These are phyloP conservation scores for Coleophora flavipennella DNA, from an alignment of 2,888 invertebrate genomes.

Conservation along the genomic window DNA sequence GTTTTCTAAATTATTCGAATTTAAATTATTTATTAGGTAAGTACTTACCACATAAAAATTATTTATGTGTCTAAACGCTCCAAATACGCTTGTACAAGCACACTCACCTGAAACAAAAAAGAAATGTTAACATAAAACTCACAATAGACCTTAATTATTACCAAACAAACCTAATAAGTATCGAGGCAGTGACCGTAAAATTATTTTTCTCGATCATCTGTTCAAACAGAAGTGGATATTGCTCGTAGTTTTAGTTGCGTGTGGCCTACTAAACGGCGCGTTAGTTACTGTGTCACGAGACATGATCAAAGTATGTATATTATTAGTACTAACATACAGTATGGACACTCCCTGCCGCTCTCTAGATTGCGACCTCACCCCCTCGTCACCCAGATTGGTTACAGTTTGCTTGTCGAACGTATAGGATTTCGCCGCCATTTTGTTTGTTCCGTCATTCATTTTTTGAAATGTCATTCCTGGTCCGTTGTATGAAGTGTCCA, in stretches of 20 bases:
- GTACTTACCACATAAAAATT: slow-evolving; percentile 4
- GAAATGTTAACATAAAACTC: slow-evolving; percentile 19
- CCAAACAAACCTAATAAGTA: slow-evolving; percentile 26
- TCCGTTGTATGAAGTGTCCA: no score
- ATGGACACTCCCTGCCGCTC: no score
- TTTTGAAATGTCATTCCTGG: no score
- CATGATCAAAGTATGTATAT: no score
- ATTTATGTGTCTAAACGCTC: slow-evolving; percentile 6
- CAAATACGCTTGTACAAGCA: not conserved
- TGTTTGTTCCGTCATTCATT: no score
- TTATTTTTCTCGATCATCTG: slow-evolving; percentile 35
- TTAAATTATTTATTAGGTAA: no score
- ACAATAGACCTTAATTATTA: slow-evolving; percentile 21
- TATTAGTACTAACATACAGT: no score
- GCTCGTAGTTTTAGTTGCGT: slow-evolving; percentile 22
- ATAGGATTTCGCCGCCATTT: no score
- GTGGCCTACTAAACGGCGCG: slow-evolving; percentile 34
- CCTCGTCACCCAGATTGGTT: no score
- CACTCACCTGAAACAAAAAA: slow-evolving; percentile 60
- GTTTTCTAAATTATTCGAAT: no score
- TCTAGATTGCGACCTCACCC: no score
- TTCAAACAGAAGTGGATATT: slow-evolving; percentile 27
- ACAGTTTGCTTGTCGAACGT: no score
- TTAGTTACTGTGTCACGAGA: slow-evolving; percentile 16
- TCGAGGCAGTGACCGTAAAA: slow-evolving; percentile 37